These are phyloP conservation scores for Neomicropteryx cornuta DNA, from an alignment of 1,140 invertebrate species.

Conservation along the genomic window DNA sequence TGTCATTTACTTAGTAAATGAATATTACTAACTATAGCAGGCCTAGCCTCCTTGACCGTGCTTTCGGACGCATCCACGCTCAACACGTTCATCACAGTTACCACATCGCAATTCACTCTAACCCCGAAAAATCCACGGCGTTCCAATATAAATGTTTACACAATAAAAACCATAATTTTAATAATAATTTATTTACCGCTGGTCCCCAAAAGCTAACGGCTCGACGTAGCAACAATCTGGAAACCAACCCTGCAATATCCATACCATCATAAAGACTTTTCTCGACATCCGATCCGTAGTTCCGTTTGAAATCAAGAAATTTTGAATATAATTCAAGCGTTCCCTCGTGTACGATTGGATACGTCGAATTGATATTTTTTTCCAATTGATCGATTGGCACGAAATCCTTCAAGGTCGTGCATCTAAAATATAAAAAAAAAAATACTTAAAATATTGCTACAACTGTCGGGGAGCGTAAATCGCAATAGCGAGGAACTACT, in stretches of 20 bases:
- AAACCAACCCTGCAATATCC: slow-evolving; percentile 32
- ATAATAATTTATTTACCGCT: no score
- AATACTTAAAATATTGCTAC: no score
- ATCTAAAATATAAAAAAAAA: slow-evolving; percentile 16
- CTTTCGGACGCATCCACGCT: slow-evolving; percentile 7
- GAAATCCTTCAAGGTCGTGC: slow-evolving; percentile 20
- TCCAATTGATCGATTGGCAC: slow-evolving; percentile 21
- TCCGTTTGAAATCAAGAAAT: slow-evolving; percentile 32
- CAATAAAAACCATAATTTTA: no score
- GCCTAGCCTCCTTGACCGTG: slow-evolving; percentile 4
- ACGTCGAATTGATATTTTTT: slow-evolving; percentile 35
- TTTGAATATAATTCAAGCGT: slow-evolving; percentile 28
- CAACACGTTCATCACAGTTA: no score
- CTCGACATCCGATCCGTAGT: slow-evolving; percentile 25
- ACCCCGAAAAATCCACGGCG: no score
- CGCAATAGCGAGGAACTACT: no score
- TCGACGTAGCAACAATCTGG: slow-evolving; percentile 38
- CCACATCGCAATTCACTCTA: no score
- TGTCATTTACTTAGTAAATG: no score
- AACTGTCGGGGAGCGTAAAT: no score
- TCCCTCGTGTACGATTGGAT: slow-evolving; percentile 37
- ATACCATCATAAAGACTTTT: slow-evolving; percentile 27
- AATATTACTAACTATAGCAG: slow-evolving; percentile 2
- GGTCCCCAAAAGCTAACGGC: slow-evolving; percentile 35
- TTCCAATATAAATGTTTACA: no score